Evolutionary conservation across 2,888 invertebrate genomes (phyloP).

Genomic region (Agrochola circellaris): DNA sequence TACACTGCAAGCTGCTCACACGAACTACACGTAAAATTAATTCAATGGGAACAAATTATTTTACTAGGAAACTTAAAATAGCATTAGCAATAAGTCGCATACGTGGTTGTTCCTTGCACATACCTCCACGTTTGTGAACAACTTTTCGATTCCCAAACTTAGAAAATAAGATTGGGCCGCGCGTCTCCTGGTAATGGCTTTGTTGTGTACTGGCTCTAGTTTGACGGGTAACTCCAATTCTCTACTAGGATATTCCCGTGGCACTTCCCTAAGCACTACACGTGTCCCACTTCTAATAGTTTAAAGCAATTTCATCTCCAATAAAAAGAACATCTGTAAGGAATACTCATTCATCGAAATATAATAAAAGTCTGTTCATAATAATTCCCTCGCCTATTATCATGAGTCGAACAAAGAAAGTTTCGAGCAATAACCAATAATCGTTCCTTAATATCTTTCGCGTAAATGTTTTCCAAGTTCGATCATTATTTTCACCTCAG

Average conservation of each 20-base stretch:
- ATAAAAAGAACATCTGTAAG: conserved; percentile 56
- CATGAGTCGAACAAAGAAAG: conserved; percentile 74
- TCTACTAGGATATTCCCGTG: conserved; percentile 78
- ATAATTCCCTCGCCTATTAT: conserved; percentile 67
- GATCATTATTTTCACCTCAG: conserved; percentile 74
- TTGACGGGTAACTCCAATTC: conserved; percentile 80
- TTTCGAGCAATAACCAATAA: conserved; percentile 78
- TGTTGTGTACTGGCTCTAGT: conserved; percentile 83
- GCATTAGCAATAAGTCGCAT: conserved; percentile 34
- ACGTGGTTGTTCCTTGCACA: conserved; percentile 55
- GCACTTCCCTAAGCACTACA: conserved; percentile 76
- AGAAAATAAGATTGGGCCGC: conserved; percentile 81
- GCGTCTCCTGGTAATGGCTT: conserved; percentile 84
- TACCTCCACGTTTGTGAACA: conserved; percentile 70
- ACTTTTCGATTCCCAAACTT: conserved; percentile 80
- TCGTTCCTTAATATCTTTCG: conserved; percentile 76
- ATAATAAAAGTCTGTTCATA: conserved; percentile 67
- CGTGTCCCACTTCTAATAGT: conserved; percentile 71
- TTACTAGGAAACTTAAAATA: conserved; percentile 35
- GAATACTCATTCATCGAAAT: conserved; percentile 52
- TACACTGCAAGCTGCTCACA: conserved; percentile 47
- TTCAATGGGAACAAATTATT: conserved; percentile 40
- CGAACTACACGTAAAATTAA: conserved; percentile 48
- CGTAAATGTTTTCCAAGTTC: conserved; percentile 77
- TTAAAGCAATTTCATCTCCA: conserved; percentile 64